Percentiles rank a stretch among this genome's conserved stretches.
Evolutionary conservation across 2,113 vertebrate species (phyloP).

Genomic region (Hiodon tergisus): DNA sequence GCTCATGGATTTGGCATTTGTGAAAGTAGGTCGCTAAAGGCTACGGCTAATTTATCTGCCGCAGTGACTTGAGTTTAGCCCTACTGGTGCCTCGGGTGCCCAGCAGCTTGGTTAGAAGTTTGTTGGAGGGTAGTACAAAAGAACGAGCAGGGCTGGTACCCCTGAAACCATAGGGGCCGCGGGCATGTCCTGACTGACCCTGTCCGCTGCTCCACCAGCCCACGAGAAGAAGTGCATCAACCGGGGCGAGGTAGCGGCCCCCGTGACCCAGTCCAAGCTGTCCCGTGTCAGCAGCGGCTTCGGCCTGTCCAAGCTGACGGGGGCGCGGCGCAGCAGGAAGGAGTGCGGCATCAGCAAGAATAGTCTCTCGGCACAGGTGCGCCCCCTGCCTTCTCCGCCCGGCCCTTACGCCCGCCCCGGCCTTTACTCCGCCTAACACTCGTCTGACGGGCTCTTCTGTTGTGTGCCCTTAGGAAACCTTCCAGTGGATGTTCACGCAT

Average conservation of each 20-base stretch:
- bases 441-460: not conserved
- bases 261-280: constrained; percentile 85
- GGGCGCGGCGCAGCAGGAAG: constrained; percentile 85
- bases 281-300: constrained; percentile 96
- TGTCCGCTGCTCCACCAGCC: constrained; percentile 52
- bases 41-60: not conserved
- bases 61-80: not conserved
- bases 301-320: constrained; percentile 93
- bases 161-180: not conserved
- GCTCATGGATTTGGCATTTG: not conserved
- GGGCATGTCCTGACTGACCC: not conserved
- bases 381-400: too few relatives aligned
- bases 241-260: constrained; percentile 80
- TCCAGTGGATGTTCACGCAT: constrained; percentile 99
- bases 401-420: not conserved
- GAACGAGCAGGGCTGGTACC: too few relatives aligned
- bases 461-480: constrained; percentile 75
- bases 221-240: constrained; percentile 95
- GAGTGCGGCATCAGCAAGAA: constrained; percentile 90
- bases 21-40: not conserved
- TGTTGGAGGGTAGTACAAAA: too few relatives aligned
- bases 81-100: too few relatives aligned
- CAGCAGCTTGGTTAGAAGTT: too few relatives aligned
- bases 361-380: constrained; percentile 88
- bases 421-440: not conserved